Base-by-base conservation (phyloP, 2,888 invertebrate species). In the Acanthosepion lycidas region DNA sequence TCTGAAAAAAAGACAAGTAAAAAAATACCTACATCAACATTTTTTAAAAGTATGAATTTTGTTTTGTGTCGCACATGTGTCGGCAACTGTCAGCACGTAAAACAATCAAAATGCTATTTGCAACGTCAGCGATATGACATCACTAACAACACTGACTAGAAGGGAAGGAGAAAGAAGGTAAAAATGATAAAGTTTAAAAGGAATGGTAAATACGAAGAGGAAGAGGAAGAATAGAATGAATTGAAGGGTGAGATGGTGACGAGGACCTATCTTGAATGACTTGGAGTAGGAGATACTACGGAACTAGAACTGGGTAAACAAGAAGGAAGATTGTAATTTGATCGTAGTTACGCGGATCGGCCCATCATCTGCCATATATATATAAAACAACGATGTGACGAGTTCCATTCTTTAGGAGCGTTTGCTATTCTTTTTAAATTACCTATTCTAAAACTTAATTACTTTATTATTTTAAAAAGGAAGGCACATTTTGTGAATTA, bases 121-220 rank as follows among this genome's bases (percentile, higher is more conserved):
- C 78, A 78, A 78, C 33, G 78, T 78, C 78, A 78, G 78, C 78
- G n/a, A n/a, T 78, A 78, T 78, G 78, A 78, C 78, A 78, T 78
- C 78, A 78, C 78, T n/a, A 78, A n/a, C 78, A 78, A 33, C 33
- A 78, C n/a, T 12, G 78, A 18, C n/a, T 78, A 33, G 15, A 12
- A 78, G 20, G n/a, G n/a, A 33, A n/a, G 78, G 12, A 15, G 15
- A n/a, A 64, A 15, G 15, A n/a, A 59, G 59, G 20, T 59, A 20
- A 59, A 59, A 23, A 59, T 23, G 59, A 59, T n/a, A 3, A n/a
- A 78, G 78, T n/a, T 78, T 78, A 15, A 78, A n/a, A 78, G 28
- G 8, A n/a, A 18, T 15, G 6, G 15, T 2, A 78, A 1, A 78
- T 1, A 4, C 8, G 20, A n/a, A 78, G 15, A n/a, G 0, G 0